Percentiles rank a stretch among this genome's conserved stretches.
These are phyloP conservation scores for Adelosebastes latens DNA, from an alignment of 2,797 vertebrate species.

Conservation along the genomic window DNA sequence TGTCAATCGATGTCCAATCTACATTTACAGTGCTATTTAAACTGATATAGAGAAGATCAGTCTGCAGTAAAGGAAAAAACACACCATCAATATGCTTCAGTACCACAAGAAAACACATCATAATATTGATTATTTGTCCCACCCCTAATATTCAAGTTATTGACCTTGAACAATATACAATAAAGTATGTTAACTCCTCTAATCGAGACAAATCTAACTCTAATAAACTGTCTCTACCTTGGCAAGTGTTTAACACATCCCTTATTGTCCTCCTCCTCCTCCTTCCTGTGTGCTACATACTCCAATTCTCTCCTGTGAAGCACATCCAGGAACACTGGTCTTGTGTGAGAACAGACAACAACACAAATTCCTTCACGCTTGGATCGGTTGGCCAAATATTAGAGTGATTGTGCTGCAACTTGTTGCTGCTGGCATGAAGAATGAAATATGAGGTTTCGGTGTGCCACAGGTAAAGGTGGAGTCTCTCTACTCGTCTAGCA, in stretches of 20 bases:
- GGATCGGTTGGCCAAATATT: neutral
- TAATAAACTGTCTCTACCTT: neutral
- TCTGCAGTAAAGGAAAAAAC: neutral
- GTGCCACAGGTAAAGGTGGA: neutral
- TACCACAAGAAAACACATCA: neutral
- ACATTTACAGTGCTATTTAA: neutral
- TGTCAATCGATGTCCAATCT: neutral
- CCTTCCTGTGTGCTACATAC: neutral
- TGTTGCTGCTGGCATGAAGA: slow-evolving; percentile 5
- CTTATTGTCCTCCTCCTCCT: neutral
- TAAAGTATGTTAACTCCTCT: neutral
- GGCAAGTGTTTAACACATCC: neutral
- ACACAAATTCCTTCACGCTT: slow-evolving; percentile 8
- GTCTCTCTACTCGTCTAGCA: neutral
- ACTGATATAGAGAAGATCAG: neutral
- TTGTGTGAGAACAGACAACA: neutral
- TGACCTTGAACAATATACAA: neutral
- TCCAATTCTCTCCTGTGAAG: neutral
- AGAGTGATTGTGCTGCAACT: neutral
- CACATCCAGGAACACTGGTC: neutral
- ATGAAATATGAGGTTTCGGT: neutral
- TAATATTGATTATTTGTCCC: neutral
- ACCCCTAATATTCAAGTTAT: neutral
- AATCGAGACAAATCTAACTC: neutral
- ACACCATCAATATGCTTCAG: neutral